Evolutionary conservation across 2,797 vertebrate species (phyloP), one percentile per base, ranked within the genome.

Genomic region (Leuciscus waleckii): DNA sequence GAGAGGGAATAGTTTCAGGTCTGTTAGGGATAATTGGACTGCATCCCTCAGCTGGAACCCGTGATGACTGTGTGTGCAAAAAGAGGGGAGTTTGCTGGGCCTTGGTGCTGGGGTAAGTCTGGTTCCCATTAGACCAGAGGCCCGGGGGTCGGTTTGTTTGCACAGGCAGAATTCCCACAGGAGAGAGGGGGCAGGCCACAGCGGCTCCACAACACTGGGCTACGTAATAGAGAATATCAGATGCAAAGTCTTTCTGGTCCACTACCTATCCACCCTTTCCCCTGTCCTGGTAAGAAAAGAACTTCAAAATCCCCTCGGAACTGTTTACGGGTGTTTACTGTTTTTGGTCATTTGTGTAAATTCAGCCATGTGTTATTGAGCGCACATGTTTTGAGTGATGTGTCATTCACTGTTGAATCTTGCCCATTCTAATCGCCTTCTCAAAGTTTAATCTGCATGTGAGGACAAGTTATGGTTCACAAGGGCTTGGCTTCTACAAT

Each of bases 21-120:
- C 94, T 95, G 94, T 94, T 95, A 95, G 91, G 92, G 89, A 94
- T 95, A 94, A 95, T 93, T 95, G 94, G 92, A 93, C 93, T 94
- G 93, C 88, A 90, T 94, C 93, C 92, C 91, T 93, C 91, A 94
- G 92, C 92, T 94, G 93, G 89, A 91, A 90, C 74, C 88, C 85
- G 88, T 88, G 92, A 91, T 67, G 80, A 70, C 58, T 81, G 58
- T 76, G 21, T 71, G 81, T 58, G 56, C 76, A 81, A 58, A 35
- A 79, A 63, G 70, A 74, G 73, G 83, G 89, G 86, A 75, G 89
- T 85, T 29, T 84, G 58, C 82, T 70, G 87, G 86, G 90, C 90
- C 90, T 92, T 87, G 91, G 91, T 92, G 90, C 88, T 91, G 83
- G 80, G 92, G 91, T 89, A 92, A 91, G 92, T 94, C 95, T 96